A percentile compares a stretch with the other conserved stretches of the same genome.
Conservation (phyloP, 2,113 vertebrate species). For the Ciconia maguari region DNA sequence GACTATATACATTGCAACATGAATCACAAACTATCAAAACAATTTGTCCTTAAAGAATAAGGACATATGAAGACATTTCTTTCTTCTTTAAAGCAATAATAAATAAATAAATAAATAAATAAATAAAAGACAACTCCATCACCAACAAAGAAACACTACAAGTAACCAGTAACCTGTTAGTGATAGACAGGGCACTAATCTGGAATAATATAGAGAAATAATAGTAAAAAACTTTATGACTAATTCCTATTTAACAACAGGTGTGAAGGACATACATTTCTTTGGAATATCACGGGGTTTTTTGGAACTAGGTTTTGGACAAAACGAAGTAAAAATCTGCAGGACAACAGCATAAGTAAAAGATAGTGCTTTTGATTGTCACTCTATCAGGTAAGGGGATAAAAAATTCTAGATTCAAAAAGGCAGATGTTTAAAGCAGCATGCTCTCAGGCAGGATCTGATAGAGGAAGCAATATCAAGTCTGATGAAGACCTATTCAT, state of each 20-base stretch:
- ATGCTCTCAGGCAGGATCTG: not conserved
- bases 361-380: not conserved
- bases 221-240: not conserved
- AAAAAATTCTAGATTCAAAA: not conserved
- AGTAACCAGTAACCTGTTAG: not conserved
- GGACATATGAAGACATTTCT: not conserved
- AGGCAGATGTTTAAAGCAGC: not conserved
- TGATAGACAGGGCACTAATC: not conserved
- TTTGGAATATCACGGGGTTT: fast-evolving
- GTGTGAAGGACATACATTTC: not conserved
- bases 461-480: not conserved
- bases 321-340: not conserved
- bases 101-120: not conserved
- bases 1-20: not conserved
- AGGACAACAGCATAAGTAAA: not conserved
- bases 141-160: not conserved
- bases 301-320: not conserved
- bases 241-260: not conserved
- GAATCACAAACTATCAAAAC: not conserved
- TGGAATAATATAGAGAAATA: not conserved
- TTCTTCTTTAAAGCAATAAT: not conserved
- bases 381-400: not conserved
- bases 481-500: not conserved
- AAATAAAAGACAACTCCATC: not conserved
- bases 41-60: not conserved